phyloP scores from a whole-genome alignment of 2,797 vertebrate genomes.

The Myotis myotis region DNA sequence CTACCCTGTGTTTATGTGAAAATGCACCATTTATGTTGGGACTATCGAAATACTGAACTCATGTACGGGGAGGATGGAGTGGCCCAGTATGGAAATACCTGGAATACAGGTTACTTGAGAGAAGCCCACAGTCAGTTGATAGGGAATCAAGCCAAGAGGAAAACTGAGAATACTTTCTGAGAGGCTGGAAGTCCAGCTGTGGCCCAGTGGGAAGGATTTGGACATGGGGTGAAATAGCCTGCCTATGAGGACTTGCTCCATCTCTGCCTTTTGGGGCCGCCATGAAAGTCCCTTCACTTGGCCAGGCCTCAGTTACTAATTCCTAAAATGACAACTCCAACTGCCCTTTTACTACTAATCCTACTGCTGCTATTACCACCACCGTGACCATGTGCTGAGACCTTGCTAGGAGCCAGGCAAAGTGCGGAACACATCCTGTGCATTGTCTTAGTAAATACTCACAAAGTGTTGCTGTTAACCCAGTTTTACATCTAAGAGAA shows the following conservation, averaged over 20 bases:
- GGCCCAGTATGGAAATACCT: neutral
- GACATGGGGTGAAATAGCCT: neutral
- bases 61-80: no score
- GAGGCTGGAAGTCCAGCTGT: neutral
- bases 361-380: neutral
- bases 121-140: neutral
- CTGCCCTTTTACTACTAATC: neutral
- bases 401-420: neutral
- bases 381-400: neutral
- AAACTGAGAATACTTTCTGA: neutral
- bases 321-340: neutral
- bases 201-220: neutral
- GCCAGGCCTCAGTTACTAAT: neutral
- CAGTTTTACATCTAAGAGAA: conserved; percentile 6
- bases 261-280: neutral
- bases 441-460: neutral
- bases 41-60: neutral
- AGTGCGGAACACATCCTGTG: neutral
- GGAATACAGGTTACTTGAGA: neutral
- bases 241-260: neutral
- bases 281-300: neutral
- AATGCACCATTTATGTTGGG: neutral
- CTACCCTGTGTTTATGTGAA: neutral
- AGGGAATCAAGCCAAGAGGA: neutral
- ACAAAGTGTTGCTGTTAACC: neutral